Conservation (phyloP, 2,113 vertebrate genomes). For the Gymnorhina tibicen region DNA sequence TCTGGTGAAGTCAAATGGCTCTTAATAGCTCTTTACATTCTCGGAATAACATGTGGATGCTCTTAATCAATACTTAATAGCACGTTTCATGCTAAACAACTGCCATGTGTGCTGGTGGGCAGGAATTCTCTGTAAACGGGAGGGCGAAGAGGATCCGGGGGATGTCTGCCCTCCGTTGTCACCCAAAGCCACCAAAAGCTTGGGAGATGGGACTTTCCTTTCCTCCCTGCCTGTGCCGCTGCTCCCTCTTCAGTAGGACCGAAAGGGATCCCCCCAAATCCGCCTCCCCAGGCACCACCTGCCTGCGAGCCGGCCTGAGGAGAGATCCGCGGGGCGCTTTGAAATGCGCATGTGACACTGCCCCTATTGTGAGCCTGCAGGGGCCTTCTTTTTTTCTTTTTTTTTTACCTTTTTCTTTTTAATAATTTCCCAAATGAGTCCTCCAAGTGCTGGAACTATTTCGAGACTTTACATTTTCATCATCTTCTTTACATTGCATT, state of each 20-base stretch:
- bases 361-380: neutral
- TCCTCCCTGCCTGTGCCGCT: neutral
- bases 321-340: neutral
- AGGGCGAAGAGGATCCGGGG: neutral
- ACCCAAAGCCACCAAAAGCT: neutral
- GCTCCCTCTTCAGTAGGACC: neutral
- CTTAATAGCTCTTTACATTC: slow-evolving; percentile 47
- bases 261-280: neutral
- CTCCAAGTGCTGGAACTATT: neutral
- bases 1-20: slow-evolving; percentile 53
- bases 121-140: neutral
- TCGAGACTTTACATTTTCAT: neutral
- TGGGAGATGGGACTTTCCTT: neutral
- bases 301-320: neutral
- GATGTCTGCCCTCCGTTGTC: neutral
- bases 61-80: slow-evolving; percentile 57
- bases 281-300: neutral
- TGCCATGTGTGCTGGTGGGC: neutral
- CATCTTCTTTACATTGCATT: neutral
- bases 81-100: neutral
- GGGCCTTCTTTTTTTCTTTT: neutral
- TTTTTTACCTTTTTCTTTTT: neutral
- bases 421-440: neutral
- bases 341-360: neutral
- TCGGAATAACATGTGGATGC: slow-evolving; percentile 30